A percentile compares a stretch with the other conserved stretches of the same genome.
phyloP scores from a whole-genome alignment of 2,797 vertebrate genomes.

The Argentina silus region DNA sequence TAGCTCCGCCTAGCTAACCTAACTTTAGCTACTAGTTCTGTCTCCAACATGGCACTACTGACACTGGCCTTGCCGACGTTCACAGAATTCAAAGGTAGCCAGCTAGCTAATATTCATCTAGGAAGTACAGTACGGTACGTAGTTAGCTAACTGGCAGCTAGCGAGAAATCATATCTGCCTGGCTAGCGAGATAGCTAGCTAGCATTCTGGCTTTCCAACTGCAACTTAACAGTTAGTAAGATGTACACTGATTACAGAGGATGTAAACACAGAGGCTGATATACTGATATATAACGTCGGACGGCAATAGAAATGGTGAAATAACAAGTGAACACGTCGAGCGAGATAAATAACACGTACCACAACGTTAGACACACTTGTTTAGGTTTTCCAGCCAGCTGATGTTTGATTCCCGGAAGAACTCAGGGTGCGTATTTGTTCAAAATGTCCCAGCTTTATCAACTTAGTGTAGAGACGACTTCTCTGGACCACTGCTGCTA shows the following conservation, averaged over 20 bases:
- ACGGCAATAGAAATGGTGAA: background rate
- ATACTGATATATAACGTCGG: background rate
- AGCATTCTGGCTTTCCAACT: background rate
- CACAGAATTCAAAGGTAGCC: background rate
- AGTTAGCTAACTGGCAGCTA: background rate
- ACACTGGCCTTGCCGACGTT: background rate
- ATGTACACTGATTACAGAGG: too few species aligned
- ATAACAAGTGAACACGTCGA: background rate
- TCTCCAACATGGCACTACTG: background rate
- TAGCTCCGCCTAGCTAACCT: background rate
- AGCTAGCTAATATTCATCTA: background rate
- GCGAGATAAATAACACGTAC: slow-evolving; percentile 2
- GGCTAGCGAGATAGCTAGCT: slow-evolving; percentile 19
- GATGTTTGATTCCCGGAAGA: slow-evolving; percentile 62
- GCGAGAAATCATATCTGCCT: background rate
- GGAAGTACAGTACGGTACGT: background rate
- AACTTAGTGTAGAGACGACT: background rate
- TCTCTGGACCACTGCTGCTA: too few species aligned
- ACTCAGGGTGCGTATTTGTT: slow-evolving; percentile 19
- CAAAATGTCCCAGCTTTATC: slow-evolving; percentile 40
- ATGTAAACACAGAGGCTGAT: background rate
- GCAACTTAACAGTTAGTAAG: background rate
- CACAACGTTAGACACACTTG: slow-evolving; percentile 26
- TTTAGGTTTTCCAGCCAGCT: slow-evolving; percentile 68
- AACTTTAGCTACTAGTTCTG: too few species aligned